These are phyloP conservation scores for Dynastes maya DNA, from an alignment of 2,888 invertebrate genomes.

Conservation along the genomic window DNA sequence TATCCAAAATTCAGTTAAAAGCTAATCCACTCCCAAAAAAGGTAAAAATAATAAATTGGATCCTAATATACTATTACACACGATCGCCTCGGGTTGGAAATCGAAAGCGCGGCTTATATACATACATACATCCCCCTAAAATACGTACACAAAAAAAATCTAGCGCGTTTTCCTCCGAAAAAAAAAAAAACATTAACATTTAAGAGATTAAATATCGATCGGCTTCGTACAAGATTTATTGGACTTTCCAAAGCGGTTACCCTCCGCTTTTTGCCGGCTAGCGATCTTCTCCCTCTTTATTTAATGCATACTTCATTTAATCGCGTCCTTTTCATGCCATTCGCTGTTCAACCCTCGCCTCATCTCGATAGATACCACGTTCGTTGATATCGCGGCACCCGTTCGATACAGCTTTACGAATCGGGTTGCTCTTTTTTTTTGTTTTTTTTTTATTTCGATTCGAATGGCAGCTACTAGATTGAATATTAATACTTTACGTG, in stretches of 20 bases:
- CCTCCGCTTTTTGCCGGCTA: background rate
- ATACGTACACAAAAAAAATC: background rate
- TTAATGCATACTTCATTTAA: slow-evolving; percentile 3
- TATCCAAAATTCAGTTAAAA: no score
- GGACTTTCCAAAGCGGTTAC: background rate
- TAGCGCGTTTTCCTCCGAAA: no score
- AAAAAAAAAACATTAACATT: slow-evolving; percentile 2
- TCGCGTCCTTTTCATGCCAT: background rate
- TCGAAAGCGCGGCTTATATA: background rate
- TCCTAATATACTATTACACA: background rate
- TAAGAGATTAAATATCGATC: slow-evolving; percentile 36
- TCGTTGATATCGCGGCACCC: background rate
- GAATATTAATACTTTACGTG: background rate
- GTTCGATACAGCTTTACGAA: background rate
- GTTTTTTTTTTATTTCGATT: background rate
- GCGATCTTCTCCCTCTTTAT: background rate
- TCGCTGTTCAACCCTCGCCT: background rate
- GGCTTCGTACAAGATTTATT: slow-evolving; percentile 11
- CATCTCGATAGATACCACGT: background rate
- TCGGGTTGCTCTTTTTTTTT: no score
- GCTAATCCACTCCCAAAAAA: background rate
- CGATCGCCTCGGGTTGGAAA: background rate
- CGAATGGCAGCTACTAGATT: background rate
- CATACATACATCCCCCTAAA: background rate
- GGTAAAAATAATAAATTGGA: background rate